Evolutionary conservation across 2,888 invertebrate species (phyloP), one percentile per base, ranked within the genome.

Genomic region (Synanthedon andrenaeformis): DNA sequence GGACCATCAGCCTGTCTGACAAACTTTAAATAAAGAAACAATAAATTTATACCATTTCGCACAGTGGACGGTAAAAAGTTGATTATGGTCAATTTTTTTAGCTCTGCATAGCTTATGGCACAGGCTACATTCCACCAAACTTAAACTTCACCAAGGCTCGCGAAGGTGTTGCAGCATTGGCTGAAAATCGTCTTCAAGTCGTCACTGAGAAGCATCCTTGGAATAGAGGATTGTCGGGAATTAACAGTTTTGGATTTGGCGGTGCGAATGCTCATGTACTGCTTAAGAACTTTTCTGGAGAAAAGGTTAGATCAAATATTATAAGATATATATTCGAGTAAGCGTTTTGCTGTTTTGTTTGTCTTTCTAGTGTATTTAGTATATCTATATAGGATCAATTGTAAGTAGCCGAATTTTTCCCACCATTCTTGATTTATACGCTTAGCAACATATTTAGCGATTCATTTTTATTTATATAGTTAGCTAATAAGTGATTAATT

Each of bases 201-300:
- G 92, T 98, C 1, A 91, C 92, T 0, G 94, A 92, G 52, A 89
- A 87, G 72, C 92, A 80, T 19, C 90, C 89, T 0, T 93, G 95
- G 89, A 79, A 90, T 41, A 92, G 93, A 41, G 94, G 94, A 17
- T 88, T 93, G 69, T 92, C 93, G 23, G 97, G 94, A 3, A 89
- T 97, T 23, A 98, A 96, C 83, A 96, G 95, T 10, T 98, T 97
- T 73, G 97, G 97, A 0, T 98, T 98, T 70, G 97, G 97, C 35
- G 98, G 98, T 1, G 93, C 93, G 3, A 96, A 96, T 68, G 93
- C 92, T 51, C 94, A 95, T 65, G 85, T 91, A 35, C 70, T 94
- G 49, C 71, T 94, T 8, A 90, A 90, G 69, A 90, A 91, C 51
- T 79, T 91, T 54, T 68, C 82, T 0, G 90, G 90, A 58, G 88